phyloP scores from a whole-genome alignment of 2,113 vertebrate species.

The Pampusana beccarii region DNA sequence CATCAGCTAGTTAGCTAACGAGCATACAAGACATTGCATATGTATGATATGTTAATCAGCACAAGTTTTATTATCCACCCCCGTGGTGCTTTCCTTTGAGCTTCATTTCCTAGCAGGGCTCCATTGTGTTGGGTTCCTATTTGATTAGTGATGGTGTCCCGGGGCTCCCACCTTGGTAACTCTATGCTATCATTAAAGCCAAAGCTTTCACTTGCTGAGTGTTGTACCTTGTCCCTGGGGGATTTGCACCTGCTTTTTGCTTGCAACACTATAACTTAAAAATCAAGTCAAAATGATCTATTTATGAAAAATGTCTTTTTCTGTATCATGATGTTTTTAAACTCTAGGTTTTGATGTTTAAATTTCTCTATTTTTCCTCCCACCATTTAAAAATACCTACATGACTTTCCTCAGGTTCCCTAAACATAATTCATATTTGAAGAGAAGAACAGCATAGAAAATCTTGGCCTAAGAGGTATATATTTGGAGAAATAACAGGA shows the following conservation, averaged over 20 bases:
- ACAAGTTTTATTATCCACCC: background rate
- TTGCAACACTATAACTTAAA: background rate
- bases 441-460: background rate
- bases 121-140: too few relatives aligned
- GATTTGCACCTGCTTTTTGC: accelerated
- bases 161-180: accelerated
- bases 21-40: background rate
- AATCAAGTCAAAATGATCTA: background rate
- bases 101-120: too few relatives aligned
- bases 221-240: background rate
- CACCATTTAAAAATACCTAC: background rate
- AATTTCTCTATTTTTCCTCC: background rate
- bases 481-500: background rate
- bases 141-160: background rate
- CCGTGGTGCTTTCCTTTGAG: too few relatives aligned
- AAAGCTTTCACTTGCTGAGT: background rate
- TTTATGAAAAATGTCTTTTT: background rate
- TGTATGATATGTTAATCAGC: background rate
- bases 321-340: background rate
- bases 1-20: background rate
- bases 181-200: background rate
- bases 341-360: background rate
- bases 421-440: background rate
- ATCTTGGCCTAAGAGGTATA: background rate
- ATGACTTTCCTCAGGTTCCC: background rate